Evolutionary conservation across 2,797 vertebrate species (phyloP).

Genomic region (Melopsittacus undulatus): DNA sequence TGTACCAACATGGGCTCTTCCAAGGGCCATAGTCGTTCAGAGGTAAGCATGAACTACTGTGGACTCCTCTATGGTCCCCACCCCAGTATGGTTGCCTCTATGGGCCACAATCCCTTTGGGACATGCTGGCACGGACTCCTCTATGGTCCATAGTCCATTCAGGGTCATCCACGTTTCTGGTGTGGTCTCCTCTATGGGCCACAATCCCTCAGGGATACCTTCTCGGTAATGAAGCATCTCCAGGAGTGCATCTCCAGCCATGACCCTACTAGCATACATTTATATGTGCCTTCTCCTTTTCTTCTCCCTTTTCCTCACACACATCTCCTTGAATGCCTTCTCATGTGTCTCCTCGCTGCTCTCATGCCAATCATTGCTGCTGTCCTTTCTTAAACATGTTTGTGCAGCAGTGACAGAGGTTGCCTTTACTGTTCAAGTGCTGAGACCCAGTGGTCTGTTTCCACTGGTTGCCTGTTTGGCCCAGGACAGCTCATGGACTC

Average conservation of each 20-base stretch:
- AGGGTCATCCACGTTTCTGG: rapidly evolving
- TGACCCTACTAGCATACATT: not conserved
- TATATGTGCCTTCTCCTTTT: not conserved
- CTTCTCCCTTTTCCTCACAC: not conserved
- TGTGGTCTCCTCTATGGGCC: not conserved
- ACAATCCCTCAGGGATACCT: not conserved
- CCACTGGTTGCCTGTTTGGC: not conserved
- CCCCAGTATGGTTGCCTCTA: not conserved
- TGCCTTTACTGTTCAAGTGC: not conserved
- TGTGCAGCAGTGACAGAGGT: not conserved
- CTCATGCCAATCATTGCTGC: not conserved
- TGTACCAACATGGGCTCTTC: rapidly evolving
- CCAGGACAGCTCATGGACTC: not conserved
- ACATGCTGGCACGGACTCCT: not conserved
- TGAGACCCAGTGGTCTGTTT: not conserved
- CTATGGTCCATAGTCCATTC: not conserved
- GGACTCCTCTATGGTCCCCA: not conserved
- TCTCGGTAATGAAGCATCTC: not conserved
- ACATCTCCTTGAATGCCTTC: not conserved
- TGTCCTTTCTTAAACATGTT: not conserved
- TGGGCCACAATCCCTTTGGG: not conserved
- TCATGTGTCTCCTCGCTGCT: not conserved
- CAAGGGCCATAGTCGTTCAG: not conserved
- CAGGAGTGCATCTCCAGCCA: not conserved
- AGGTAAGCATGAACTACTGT: not conserved